phyloP scores from a whole-genome alignment of 2,888 invertebrate species.

The Gymnosoma rotundatum region DNA sequence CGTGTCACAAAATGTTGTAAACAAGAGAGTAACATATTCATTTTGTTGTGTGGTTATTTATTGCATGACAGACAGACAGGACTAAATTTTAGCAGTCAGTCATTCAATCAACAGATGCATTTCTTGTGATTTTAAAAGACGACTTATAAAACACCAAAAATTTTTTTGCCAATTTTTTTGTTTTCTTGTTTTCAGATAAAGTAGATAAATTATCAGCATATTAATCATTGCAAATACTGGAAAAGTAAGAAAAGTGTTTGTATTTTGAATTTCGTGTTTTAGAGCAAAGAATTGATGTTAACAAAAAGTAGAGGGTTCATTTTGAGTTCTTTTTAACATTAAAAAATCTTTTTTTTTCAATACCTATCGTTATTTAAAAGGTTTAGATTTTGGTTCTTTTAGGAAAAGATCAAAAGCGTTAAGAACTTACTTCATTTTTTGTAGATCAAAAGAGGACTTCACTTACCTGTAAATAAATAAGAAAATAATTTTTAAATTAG shows the following conservation, averaged over 20 bases:
- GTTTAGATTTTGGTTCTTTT: neutral
- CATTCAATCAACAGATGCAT: too few relatives aligned
- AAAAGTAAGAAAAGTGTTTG: neutral
- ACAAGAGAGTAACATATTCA: too few relatives aligned
- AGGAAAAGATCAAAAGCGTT: neutral
- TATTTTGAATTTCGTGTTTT: too few relatives aligned
- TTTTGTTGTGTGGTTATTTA: too few relatives aligned
- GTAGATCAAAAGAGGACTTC: neutral
- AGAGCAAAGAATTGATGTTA: neutral
- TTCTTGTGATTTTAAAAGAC: conserved; percentile 14
- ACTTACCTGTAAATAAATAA: conserved; percentile 52
- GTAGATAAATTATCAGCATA: conserved; percentile 26
- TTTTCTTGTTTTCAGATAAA: conserved; percentile 2
- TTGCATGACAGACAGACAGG: too few relatives aligned
- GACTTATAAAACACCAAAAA: neutral
- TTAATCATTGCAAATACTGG: conserved; percentile 34
- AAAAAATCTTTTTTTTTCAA: neutral
- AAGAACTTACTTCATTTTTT: conserved; percentile 31
- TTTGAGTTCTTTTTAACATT: neutral
- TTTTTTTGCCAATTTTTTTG: conserved; percentile 15
- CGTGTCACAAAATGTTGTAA: too few relatives aligned
- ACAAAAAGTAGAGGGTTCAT: neutral
- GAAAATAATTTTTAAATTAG: neutral
- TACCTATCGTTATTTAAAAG: neutral
- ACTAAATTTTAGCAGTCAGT: too few relatives aligned